Base-by-base conservation (phyloP, 2,888 invertebrate genomes). In the Acholoe squamosa region DNA sequence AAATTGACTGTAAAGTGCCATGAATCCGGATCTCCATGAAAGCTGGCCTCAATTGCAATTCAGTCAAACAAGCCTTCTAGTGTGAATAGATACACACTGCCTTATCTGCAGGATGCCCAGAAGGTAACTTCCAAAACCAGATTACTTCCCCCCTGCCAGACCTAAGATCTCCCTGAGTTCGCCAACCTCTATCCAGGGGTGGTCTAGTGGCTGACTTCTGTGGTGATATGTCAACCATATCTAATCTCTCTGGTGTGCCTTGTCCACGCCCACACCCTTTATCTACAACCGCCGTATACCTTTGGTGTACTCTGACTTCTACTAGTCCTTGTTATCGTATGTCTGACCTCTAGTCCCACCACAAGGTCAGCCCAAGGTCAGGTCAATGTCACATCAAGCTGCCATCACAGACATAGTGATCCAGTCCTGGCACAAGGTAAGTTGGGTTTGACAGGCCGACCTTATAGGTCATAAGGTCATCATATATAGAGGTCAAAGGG, bases 281-380 rank as follows among this genome's bases (percentile, higher is more conserved):
- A n/a, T 0, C 61, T 61, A 3, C 61, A n/a, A 61, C 61, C 61
- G 19, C 61, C 14, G 28, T 28, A 25, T 28, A 71, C 71, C 71
- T 71, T 22, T 71, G 71, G 71, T 28, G 3, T 71, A 71, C 71
- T 71, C 28, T n/a, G 28, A 28, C 71, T 71, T 28, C 43, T 43
- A 71, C 71, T n/a, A 28, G 71, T 28, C 3, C 71, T 3, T 28
- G 71, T 28, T 71, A 71, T 71, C 71, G 28, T 28, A n/a, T 28
- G 3, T 25, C 71, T 71, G 71, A 71, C 71, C 71, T 28, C 31
- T 25, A n/a, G 5, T 22, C 71, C 71, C 25, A 28, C 28, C 71
- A 14, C 71, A 28, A 71, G 71, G 71, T 71, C 71, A 71, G 0
- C 28, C 71, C 25, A 71, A 71, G 71, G 71, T 71, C 71, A 71